Percentiles rank a stretch among this genome's conserved stretches.
Conservation (phyloP, 2,888 invertebrate species). For the Alloplasta piceator region DNA sequence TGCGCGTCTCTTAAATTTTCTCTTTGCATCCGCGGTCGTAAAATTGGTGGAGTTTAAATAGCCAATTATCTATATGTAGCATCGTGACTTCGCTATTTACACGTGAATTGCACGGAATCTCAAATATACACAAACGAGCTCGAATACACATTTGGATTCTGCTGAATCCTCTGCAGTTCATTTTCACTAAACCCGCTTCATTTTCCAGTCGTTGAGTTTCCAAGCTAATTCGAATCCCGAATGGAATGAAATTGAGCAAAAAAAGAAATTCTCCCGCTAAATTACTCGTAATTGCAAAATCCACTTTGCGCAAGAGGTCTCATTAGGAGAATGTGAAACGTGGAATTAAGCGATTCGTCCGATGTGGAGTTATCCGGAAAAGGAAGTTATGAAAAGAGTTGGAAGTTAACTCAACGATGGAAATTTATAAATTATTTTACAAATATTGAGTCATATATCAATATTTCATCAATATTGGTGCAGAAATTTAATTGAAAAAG, state of each 20-base stretch:
- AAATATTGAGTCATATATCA: no score
- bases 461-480: no score
- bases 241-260: background rate
- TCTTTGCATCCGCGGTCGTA: background rate
- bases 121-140: slow-evolving; percentile 9
- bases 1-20: background rate
- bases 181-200: background rate
- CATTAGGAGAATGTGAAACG: no score
- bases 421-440: no score
- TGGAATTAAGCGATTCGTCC: no score
- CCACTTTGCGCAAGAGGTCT: no score
- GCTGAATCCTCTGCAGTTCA: background rate
- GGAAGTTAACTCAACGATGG: no score
- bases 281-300: no score
- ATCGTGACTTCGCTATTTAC: background rate
- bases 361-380: no score
- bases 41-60: slow-evolving; percentile 17
- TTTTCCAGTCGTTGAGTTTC: background rate
- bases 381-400: no score
- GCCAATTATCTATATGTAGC: background rate
- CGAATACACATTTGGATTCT: background rate
- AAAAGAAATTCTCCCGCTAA: no score
- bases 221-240: background rate
- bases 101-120: background rate
- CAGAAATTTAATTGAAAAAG: no score